Evolutionary conservation across 2,888 invertebrate genomes (phyloP).

Genomic region (Agrochola lota): DNA sequence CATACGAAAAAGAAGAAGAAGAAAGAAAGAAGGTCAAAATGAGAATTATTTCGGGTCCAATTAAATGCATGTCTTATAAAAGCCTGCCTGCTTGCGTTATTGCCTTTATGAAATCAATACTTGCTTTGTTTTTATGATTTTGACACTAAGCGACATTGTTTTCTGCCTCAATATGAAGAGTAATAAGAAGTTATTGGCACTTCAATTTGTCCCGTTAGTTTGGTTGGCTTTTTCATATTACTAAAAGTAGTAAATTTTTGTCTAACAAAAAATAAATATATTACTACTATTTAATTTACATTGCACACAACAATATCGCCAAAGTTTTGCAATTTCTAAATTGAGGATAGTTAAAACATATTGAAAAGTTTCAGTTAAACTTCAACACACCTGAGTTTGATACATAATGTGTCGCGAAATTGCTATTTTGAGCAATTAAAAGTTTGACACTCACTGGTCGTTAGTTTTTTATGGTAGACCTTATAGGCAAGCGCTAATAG

Average conservation of each 20-base stretch:
- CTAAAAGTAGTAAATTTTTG: background rate
- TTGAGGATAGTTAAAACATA: slow-evolving; percentile 20
- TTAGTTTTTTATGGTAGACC: slow-evolving; percentile 14
- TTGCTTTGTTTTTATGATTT: background rate
- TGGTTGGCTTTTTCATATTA: background rate
- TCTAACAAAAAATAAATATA: background rate
- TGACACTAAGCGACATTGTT: background rate
- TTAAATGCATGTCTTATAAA: background rate
- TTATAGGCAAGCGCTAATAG: background rate
- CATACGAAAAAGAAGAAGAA: no score
- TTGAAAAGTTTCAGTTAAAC: slow-evolving; percentile 37
- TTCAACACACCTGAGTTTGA: slow-evolving; percentile 36
- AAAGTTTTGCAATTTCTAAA: slow-evolving; percentile 27
- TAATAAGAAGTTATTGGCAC: background rate
- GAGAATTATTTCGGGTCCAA: background rate
- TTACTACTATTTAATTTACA: background rate
- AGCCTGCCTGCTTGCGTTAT: no score
- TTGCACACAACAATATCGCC: background rate
- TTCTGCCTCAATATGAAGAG: no score
- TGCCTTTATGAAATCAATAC: background rate
- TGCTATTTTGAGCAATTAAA: slow-evolving; percentile 43
- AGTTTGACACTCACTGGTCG: slow-evolving; percentile 18
- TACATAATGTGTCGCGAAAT: slow-evolving; percentile 33
- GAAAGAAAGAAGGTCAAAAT: no score
- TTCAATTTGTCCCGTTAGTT: background rate